Conservation (phyloP, 1,140 invertebrate genomes). For the Reticulitermes speratus region DNA sequence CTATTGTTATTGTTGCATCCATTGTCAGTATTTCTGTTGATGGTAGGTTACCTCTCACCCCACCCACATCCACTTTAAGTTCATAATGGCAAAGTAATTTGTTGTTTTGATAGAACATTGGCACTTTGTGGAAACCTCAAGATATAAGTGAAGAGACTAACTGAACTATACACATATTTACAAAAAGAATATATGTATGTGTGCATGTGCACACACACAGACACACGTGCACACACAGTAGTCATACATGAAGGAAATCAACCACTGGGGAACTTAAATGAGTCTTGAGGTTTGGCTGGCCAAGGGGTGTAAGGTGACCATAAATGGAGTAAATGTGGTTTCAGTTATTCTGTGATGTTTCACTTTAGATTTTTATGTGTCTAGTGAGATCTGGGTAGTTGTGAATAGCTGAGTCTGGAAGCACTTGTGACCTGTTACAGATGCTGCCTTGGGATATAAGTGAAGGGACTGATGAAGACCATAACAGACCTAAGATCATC, state of each 20-base stretch:
- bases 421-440: background rate
- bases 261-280: background rate
- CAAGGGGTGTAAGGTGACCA: background rate
- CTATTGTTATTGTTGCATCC: no score
- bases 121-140: no score
- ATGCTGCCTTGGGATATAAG: background rate
- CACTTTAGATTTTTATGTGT: background rate
- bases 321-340: background rate
- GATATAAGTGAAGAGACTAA: no score
- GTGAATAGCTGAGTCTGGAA: background rate
- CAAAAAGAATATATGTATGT: no score
- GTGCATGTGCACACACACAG: background rate
- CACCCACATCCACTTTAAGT: no score
- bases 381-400: background rate
- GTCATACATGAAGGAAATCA: background rate
- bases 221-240: background rate
- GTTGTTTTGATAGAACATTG: no score
- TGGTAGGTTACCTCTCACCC: no score
- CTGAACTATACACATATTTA: conserved; percentile 3
- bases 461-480: background rate
- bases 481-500: background rate
- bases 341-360: background rate
- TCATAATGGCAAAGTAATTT: no score
- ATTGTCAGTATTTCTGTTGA: no score
- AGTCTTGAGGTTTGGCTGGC: background rate